These are phyloP conservation scores for Eubasilissa splendida DNA, from an alignment of 2,888 invertebrate genomes.

Conservation along the genomic window DNA sequence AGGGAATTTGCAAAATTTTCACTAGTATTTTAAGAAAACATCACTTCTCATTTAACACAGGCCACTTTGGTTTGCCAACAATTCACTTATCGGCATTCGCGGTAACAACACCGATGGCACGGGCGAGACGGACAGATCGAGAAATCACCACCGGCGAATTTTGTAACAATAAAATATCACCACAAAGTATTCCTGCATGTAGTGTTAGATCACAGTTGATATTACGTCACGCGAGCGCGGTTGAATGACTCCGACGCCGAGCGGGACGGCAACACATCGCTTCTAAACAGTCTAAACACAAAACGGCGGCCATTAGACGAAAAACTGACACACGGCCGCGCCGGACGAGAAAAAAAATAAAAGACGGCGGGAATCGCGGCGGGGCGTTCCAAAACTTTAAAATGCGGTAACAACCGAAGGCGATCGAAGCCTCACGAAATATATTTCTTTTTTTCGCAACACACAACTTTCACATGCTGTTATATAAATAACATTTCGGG, in stretches of 20 bases:
- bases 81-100: background rate
- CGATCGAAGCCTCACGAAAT: background rate
- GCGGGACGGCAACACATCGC: slow-evolving; percentile 1
- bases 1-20: slow-evolving; percentile 3
- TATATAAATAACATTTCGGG: slow-evolving; percentile 25
- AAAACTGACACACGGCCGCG: slow-evolving; percentile 11
- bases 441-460: slow-evolving; percentile 10
- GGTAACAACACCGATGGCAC: no score
- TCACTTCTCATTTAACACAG: background rate
- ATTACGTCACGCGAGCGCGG: slow-evolving; percentile 35
- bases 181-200: background rate
- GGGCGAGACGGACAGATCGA: slow-evolving; percentile 1
- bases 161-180: background rate
- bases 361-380: background rate
- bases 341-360: background rate
- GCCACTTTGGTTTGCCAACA: background rate
- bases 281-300: background rate
- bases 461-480: slow-evolving; percentile 13
- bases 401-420: slow-evolving; percentile 11
- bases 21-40: background rate
- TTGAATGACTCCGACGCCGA: slow-evolving; percentile 38
- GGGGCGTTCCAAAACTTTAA: background rate
- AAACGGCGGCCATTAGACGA: slow-evolving; percentile 21
- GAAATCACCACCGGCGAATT: background rate
- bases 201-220: slow-evolving; percentile 34